Evolutionary conservation across 2,797 vertebrate genomes (phyloP), one percentile per base, ranked within the genome.

Genomic region (Remorina albescens): DNA sequence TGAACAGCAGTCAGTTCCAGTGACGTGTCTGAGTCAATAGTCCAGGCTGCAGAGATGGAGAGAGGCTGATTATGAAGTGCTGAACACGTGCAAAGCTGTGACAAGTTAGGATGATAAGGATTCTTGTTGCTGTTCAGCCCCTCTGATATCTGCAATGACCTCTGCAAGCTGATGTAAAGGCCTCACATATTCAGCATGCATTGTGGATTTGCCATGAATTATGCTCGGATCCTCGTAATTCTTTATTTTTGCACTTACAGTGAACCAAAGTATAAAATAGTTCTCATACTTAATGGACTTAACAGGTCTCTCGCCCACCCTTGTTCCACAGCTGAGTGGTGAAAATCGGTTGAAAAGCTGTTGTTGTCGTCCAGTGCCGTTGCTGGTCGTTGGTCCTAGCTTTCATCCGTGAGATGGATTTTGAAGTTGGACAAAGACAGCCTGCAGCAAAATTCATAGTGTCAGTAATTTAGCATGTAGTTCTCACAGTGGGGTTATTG

Each of bases 1-100:
- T 91, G 91, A 91, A 83, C 88, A 78, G 85, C 87, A 87, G 86
- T 92, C 90, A 84, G 82, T 87, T 82, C 57, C 79, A 54, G 62
- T 81, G 89, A 90, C 87, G 88, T 85, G 92, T 88, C 78, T 75
- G 71, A 92, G 87, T 92, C 91, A 93, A 89, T 89, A 91, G 82
- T 78, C 76, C 44, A 42, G 49, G 71, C 49, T 74, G 78, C 81
- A 23, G 77, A 56, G 82, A 85, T 49, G 83, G 65, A 58, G 62
- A 75, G 82, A 72, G 70, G 66, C 87, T 90, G 83, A 89, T 89
- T 84, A 88, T 74, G 82, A 91, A 67, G 64, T 85, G 87, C 73
- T 70, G 83, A 88, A 79, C 75, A 51, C 62, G 49, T 56, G 71
- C 73, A 83, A 85, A 91, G 76, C 49, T 36, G 28, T 0, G 74